Percentiles rank a stretch among this genome's conserved stretches.
Conservation (phyloP, 2,113 vertebrate genomes). For the Oryzias celebensis region DNA sequence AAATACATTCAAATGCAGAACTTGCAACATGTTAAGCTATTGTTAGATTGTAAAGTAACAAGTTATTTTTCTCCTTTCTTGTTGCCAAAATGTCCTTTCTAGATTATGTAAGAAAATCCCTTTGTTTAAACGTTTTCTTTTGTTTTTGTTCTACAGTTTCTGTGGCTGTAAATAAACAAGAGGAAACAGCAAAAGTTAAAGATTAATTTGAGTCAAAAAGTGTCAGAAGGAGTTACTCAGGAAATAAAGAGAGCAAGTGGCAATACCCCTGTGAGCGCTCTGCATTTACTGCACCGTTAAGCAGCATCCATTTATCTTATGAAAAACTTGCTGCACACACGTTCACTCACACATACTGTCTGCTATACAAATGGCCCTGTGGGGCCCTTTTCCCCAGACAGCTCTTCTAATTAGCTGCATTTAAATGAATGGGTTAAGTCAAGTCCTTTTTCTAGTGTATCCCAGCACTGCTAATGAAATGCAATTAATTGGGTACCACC, state of each 20-base stretch:
- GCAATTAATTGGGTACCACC: constrained; percentile 32
- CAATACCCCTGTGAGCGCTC: constrained; percentile 55
- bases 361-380: constrained; percentile 35
- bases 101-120: too few relatives aligned
- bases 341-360: constrained; percentile 28
- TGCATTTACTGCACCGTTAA: constrained; percentile 68
- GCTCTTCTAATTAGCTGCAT: constrained; percentile 58
- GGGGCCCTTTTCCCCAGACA: constrained; percentile 46
- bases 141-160: too few relatives aligned
- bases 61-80: too few relatives aligned
- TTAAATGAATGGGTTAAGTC: constrained; percentile 58
- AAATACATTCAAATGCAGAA: too few relatives aligned
- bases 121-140: too few relatives aligned
- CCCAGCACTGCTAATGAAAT: constrained; percentile 32
- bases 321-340: constrained; percentile 33
- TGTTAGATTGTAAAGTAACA: too few relatives aligned
- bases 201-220: constrained; percentile 21
- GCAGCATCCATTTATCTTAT: constrained; percentile 61
- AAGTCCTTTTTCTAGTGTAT: constrained; percentile 39
- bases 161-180: neutral
- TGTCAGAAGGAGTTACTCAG: constrained; percentile 16
- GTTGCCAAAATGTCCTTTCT: too few relatives aligned
- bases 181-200: constrained; percentile 20
- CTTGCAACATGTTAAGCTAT: too few relatives aligned
- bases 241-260: constrained; percentile 36